Conservation (phyloP, 2,797 vertebrate species). For the Arnoldichthys spilopterus region DNA sequence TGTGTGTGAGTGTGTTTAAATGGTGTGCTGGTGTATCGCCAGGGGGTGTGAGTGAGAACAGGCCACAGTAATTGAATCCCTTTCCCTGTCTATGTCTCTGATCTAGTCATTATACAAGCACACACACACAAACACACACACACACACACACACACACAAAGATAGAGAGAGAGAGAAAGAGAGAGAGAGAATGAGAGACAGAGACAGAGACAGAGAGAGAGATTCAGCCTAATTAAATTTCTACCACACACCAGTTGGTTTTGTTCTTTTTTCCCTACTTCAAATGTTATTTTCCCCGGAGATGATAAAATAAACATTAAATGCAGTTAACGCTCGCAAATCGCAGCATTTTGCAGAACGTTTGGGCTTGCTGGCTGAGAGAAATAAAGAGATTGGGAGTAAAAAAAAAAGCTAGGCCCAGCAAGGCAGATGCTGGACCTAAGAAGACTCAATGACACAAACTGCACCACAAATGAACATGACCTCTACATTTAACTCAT, state of each 20-base stretch:
- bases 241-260: slow-evolving; percentile 73
- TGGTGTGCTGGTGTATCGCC: slow-evolving; percentile 65
- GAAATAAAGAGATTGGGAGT: slow-evolving; percentile 44
- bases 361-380: slow-evolving; percentile 47
- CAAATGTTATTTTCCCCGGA: slow-evolving; percentile 59
- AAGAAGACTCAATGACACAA: no score
- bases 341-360: slow-evolving; percentile 47
- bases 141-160: slow-evolving; percentile 40
- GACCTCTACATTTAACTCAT: no score
- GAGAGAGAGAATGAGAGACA: slow-evolving; percentile 23
- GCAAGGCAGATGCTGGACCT: no score
- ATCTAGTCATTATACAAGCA: slow-evolving; percentile 60
- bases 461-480: no score
- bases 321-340: slow-evolving; percentile 56
- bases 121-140: slow-evolving; percentile 41
- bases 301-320: slow-evolving; percentile 64
- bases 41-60: slow-evolving; percentile 78
- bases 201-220: slow-evolving; percentile 34
- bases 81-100: slow-evolving; percentile 61
- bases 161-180: slow-evolving; percentile 13
- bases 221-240: slow-evolving; percentile 77
- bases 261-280: slow-evolving; percentile 69
- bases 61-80: slow-evolving; percentile 80
- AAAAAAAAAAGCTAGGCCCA: no score
- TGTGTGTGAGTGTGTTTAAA: slow-evolving; percentile 59